Evolutionary conservation across 1,140 invertebrate species (phyloP).

Genomic region (Radopholus similis): DNA sequence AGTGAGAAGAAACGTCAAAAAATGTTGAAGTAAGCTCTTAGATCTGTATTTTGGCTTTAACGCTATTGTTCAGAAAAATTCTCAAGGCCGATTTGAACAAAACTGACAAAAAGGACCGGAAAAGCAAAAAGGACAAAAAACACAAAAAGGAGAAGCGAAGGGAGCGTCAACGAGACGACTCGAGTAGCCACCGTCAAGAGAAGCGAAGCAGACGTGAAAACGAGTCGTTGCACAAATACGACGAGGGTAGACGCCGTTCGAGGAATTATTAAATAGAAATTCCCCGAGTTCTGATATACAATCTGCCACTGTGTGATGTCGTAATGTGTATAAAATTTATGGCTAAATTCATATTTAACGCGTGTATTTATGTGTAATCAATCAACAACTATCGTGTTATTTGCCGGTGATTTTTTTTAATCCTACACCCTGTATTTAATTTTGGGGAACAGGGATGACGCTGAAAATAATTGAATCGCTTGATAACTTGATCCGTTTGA

Average conservation of each 20-base stretch:
- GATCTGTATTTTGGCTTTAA: not conserved
- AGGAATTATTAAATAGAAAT: not conserved
- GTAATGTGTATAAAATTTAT: not conserved
- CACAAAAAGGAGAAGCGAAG: constrained; percentile 33
- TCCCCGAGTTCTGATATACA: not conserved
- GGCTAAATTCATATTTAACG: not conserved
- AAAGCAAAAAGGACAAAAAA: constrained; percentile 30
- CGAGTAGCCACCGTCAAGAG: too few species aligned
- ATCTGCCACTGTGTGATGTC: not conserved
- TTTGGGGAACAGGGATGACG: constrained; percentile 18
- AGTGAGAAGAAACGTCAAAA: constrained; percentile 37
- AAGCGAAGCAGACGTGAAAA: too few species aligned
- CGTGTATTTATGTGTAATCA: not conserved
- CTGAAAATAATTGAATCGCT: constrained; percentile 29
- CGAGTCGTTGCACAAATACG: too few species aligned
- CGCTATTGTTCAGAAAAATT: constrained; percentile 31
- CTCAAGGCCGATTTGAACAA: constrained; percentile 26
- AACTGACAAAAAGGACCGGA: constrained; percentile 5
- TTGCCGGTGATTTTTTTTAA: constrained; percentile 11
- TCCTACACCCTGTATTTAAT: too few species aligned
- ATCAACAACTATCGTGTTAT: not conserved
- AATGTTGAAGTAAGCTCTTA: constrained; percentile 32
- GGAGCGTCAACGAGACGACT: not conserved
- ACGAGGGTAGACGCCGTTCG: not conserved
- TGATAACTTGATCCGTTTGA: constrained; percentile 30